Conservation (phyloP, 1,140 invertebrate species). For the Leptopilina clavipes region DNA sequence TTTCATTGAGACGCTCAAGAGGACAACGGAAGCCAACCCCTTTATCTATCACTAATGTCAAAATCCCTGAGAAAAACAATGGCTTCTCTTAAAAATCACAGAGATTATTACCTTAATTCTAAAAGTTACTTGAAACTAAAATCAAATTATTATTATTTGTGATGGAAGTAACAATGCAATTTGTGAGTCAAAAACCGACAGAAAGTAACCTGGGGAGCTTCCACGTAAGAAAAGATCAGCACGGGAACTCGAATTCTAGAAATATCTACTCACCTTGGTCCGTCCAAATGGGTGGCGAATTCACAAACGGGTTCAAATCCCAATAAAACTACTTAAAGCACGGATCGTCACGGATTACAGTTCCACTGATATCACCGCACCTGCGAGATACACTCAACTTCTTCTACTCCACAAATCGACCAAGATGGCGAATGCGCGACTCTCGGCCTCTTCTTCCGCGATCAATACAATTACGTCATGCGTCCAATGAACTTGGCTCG, state of each 20-base stretch:
- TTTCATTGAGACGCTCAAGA: constrained; percentile 26
- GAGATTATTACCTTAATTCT: too few relatives aligned
- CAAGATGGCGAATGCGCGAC: constrained; percentile 76
- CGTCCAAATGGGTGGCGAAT: constrained; percentile 81
- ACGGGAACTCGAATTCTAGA: constrained; percentile 45
- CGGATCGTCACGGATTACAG: constrained; percentile 76
- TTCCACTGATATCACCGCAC: constrained; percentile 64
- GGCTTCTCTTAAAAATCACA: too few relatives aligned
- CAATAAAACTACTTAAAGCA: constrained; percentile 73
- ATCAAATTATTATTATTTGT: background rate
- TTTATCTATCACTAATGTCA: constrained; percentile 46
- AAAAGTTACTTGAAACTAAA: too few relatives aligned
- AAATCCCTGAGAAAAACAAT: constrained; percentile 40
- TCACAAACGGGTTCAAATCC: constrained; percentile 78
- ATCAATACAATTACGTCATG: constrained; percentile 81
- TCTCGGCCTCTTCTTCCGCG: constrained; percentile 71
- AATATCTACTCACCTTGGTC: constrained; percentile 78
- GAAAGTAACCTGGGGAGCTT: constrained; percentile 41
- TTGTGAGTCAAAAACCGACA: constrained; percentile 1
- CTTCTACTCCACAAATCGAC: constrained; percentile 72
- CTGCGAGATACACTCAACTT: constrained; percentile 66
- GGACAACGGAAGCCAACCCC: constrained; percentile 40
- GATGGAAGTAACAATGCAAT: constrained; percentile 5
- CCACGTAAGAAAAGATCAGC: constrained; percentile 45
- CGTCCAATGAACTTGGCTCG: constrained; percentile 58